Base-by-base conservation (phyloP, 2,113 vertebrate species). In the Pangasianodon hypophthalmus region DNA sequence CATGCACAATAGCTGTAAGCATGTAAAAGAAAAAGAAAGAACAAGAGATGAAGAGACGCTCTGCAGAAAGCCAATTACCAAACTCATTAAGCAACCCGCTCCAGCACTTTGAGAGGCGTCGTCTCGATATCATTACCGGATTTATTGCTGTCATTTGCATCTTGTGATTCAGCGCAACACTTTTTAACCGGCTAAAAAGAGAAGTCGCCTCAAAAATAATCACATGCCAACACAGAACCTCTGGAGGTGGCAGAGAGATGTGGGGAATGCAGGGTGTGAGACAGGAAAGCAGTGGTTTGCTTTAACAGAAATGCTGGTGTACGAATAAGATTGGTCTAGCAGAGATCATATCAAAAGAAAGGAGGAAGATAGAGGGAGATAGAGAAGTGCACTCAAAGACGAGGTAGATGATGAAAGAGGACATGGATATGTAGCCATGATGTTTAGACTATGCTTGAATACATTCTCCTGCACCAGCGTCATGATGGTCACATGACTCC, bases 81-180 rank as follows among this genome's bases (percentile, higher is more conserved):
- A 96, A 96, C 92, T 95, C 95, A 95, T 96, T 96, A 95, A 95
- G 94, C 93, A 94, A 94, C 92, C 94, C 91, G 93, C 94, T 92
- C 92, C 87, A 89, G 85, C 84, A 92, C 94, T 95, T 94, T 94
- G 94, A 96, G 94, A 93, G 88, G 88, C 92, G 91, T 90, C 87
- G 79, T 91, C 91, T 89, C 91, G 62, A 84, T 92, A 94, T 94
- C 92, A 56, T 85, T 90, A 89, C 91, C 90, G 91, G 88, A 92
- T 94, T 92, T 93, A 87, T 91, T 52, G 81, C 87, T 14, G 26
- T 91, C 62, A 87, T 87, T 88, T 88, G 84, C 82, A 88, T 89
- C 86, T 77, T n/a, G 77, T 56, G 87, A 91, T 89, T 88, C 87
- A 93, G 87, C 71, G 77, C 83, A 84, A 75, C 86, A 92, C 60